Base-by-base conservation (phyloP, 2,797 vertebrate genomes). In the Poecile montanus region DNA sequence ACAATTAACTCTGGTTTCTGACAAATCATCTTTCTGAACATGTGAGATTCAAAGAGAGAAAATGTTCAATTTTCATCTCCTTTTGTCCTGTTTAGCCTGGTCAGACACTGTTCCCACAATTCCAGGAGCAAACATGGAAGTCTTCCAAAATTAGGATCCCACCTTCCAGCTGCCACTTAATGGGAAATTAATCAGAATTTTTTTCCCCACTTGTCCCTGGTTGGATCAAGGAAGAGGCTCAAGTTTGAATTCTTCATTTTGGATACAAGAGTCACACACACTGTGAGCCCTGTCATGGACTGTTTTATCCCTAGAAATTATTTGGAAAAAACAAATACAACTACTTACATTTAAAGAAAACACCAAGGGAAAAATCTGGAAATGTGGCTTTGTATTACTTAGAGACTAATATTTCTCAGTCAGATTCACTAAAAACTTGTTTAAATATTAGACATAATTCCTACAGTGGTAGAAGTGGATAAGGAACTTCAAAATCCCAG, bases 391-490 rank as follows among this genome's bases (percentile, higher is more conserved):
- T 80, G 15, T 50, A 7, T 78, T 76, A 54, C 57, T 79, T 40
- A 78, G 36, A 78, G 51, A 29, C 13, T 48, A 60, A 58, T 65
- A 73, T 30, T 85, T 71, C 44, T 51, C 42, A 74, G n/a, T 51
- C 5, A 6, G n/a, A 22, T 40, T 92, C 61, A 72, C 40, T 62
- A 53, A 65, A 94, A 81, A 56, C 23, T 72, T 72, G 13, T 75
- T 93, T 76, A 85, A 91, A 78, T 85, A 70, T 75, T 85, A 65
- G 38, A 23, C 15, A 23, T 75, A 73, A 92, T 92, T 91, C 54
- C 54, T 92, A 16, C 40, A 60, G 54, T 45, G 23, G 44, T 42
- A 77, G 70, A 62, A 85, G 58, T 42, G 29, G 26, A 63, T 63
- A 81, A 92, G 40, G 51, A 83, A 66, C 61, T 84, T 51, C 34